Percentiles rank a stretch among this genome's conserved stretches.
phyloP scores from a whole-genome alignment of 1,140 invertebrate genomes.

The Colletes gigas region DNA sequence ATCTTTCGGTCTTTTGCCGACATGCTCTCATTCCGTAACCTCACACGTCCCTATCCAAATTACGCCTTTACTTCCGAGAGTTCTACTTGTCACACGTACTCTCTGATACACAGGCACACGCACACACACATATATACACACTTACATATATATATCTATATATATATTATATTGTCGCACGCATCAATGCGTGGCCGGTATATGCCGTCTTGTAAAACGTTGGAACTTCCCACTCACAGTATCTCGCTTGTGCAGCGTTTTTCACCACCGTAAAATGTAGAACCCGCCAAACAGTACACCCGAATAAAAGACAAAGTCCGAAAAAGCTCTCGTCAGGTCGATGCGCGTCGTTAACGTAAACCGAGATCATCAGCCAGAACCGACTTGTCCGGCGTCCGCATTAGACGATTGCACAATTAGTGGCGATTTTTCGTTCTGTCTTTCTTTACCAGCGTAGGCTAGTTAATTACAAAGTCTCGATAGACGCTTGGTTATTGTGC shows the following conservation, averaged over 20 bases:
- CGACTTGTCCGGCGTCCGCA: constrained; percentile 25
- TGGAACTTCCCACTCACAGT: constrained; percentile 79
- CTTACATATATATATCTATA: constrained; percentile 59
- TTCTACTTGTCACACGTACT: constrained; percentile 72
- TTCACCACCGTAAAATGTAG: constrained; percentile 79
- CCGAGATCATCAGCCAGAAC: constrained; percentile 23
- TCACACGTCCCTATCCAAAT: constrained; percentile 63
- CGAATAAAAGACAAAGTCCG: constrained; percentile 50
- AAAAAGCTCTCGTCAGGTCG: constrained; percentile 61
- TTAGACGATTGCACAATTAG: constrained; percentile 36
- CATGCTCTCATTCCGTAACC: constrained; percentile 70
- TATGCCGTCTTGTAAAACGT: constrained; percentile 78
- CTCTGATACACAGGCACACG: constrained; percentile 3
- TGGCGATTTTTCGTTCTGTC: constrained; percentile 22
- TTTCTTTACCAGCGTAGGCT: constrained; percentile 20
- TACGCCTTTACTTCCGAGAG: constrained; percentile 71
- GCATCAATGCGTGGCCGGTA: constrained; percentile 67
- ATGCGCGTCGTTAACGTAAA: constrained; percentile 56
- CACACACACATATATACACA: constrained; percentile 24
- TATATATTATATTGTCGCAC: constrained; percentile 69
- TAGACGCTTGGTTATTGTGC: constrained; percentile 45
- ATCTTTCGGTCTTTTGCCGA: constrained; percentile 72
- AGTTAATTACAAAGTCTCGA: constrained; percentile 37
- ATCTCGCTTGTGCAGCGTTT: constrained; percentile 82
- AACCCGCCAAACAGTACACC: constrained; percentile 75